Conservation (phyloP, 2,797 vertebrate genomes). For the Acridotheres tristis region DNA sequence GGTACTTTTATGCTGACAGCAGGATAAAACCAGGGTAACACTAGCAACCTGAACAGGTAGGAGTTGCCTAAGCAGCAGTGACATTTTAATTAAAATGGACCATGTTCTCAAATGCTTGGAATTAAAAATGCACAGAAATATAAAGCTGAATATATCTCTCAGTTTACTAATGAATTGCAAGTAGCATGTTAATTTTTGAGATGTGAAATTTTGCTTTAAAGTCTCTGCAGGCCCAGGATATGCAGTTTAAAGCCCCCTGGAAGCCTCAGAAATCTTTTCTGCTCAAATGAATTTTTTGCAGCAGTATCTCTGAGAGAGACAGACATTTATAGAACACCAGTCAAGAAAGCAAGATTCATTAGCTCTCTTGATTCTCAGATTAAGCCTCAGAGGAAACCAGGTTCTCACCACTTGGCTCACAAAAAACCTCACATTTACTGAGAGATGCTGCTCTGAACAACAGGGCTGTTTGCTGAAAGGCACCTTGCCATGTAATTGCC, state of each 20-base stretch:
- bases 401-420: background rate
- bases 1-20: constrained; percentile 28
- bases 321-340: background rate
- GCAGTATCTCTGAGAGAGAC: background rate
- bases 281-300: constrained; percentile 30
- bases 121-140: constrained; percentile 34
- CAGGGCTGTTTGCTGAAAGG: background rate
- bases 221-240: background rate
- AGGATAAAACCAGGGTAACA: constrained; percentile 46
- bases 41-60: constrained; percentile 35
- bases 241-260: background rate
- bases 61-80: background rate
- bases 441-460: background rate
- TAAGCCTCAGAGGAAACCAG: background rate
- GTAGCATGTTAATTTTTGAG: background rate
- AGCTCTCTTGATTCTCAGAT: constrained; percentile 24
- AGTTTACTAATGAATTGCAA: background rate
- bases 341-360: constrained; percentile 35
- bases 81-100: constrained; percentile 40
- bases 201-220: constrained; percentile 17
- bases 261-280: constrained; percentile 26
- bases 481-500: background rate
- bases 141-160: background rate
- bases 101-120: constrained; percentile 21
- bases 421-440: background rate